Conservation (phyloP, 2,113 vertebrate species). For the Montifringilla adamsi region DNA sequence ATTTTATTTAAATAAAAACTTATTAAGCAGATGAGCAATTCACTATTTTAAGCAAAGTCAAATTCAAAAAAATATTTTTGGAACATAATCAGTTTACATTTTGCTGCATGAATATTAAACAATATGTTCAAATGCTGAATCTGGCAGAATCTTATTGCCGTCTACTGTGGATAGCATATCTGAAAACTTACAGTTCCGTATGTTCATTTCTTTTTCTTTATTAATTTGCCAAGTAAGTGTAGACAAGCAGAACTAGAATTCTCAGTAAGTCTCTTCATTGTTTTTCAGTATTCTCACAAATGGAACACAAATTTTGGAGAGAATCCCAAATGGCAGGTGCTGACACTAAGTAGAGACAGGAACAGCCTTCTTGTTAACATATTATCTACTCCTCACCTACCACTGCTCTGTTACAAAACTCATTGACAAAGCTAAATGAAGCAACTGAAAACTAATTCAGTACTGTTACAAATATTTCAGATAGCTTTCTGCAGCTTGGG, state of each 20-base stretch:
- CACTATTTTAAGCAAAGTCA: neutral
- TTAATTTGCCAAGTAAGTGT: neutral
- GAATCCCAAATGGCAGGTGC: conserved; percentile 65
- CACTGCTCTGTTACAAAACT: conserved; percentile 53
- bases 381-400: conserved; percentile 60
- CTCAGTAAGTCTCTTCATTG: neutral
- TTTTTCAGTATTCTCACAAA: conserved; percentile 46
- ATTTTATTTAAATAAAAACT: neutral
- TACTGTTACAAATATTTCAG: conserved; percentile 3
- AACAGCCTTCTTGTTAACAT: conserved; percentile 63
- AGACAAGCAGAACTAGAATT: neutral
- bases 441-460: conserved; percentile 29
- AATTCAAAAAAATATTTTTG: neutral
- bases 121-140: conserved; percentile 2
- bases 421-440: conserved; percentile 64
- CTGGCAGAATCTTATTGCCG: neutral
- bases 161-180: neutral
- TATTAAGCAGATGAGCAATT: neutral
- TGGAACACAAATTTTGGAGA: conserved; percentile 48
- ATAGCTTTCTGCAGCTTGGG: neutral
- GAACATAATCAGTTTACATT: neutral
- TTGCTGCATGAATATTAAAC: neutral
- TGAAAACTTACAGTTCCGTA: neutral
- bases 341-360: conserved; percentile 53
- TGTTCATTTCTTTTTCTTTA: neutral